Conservation (phyloP, 2,113 vertebrate genomes). For the Labeo rohita region DNA sequence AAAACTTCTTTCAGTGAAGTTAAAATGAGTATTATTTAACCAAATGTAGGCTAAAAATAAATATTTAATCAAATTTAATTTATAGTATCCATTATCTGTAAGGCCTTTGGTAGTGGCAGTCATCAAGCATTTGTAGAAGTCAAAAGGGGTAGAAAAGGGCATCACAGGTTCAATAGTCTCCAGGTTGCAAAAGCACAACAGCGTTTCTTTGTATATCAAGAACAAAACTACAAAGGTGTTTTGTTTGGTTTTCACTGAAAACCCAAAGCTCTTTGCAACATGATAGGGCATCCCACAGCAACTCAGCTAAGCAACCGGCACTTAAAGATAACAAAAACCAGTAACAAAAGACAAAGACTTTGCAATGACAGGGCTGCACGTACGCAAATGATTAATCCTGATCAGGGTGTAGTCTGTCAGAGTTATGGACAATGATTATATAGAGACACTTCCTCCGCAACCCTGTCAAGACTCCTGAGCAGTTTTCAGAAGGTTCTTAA, state of each 20-base stretch:
- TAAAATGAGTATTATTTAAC: not conserved
- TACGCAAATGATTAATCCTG: conserved; percentile 4
- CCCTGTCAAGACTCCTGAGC: not conserved
- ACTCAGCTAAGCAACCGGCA: conserved; percentile 23
- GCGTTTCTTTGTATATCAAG: not conserved
- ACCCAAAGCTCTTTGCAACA: conserved; percentile 25
- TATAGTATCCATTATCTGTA: not conserved
- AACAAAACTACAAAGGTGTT: conserved; percentile 36
- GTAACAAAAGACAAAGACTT: conserved; percentile 36
- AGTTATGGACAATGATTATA: not conserved
- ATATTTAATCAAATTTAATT: not conserved
- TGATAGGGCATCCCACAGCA: conserved; percentile 49
- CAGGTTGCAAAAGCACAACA: conserved; percentile 15
- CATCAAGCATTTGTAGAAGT: not conserved
- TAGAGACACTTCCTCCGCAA: not conserved
- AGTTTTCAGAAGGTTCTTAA: not conserved
- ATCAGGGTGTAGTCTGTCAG: conserved; percentile 15
- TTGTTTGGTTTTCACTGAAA: conserved; percentile 41
- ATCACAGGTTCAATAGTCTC: conserved; percentile 31
- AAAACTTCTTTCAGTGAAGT: not conserved
- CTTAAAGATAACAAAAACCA: conserved; percentile 17
- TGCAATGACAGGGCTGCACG: not conserved
- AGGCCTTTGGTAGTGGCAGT: not conserved
- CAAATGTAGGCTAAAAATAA: not conserved
- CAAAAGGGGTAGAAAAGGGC: not conserved